Base-by-base conservation (phyloP, 2,797 vertebrate species). In the Acrossocheilus fasciatus region DNA sequence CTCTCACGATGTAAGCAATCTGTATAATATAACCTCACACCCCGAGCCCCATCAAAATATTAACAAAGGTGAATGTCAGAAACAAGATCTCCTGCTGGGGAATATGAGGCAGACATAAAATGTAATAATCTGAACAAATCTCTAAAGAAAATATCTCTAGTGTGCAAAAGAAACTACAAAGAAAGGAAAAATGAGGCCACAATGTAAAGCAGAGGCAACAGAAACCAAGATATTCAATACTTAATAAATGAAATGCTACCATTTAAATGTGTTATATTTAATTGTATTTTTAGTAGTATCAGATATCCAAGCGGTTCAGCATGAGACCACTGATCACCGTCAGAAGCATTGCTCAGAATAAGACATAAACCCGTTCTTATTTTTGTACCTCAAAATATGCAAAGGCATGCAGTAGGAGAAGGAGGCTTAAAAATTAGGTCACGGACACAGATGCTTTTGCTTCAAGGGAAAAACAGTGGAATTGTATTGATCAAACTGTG, bases 381-480 rank as follows among this genome's bases (percentile, higher is more conserved):
- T 72, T 72, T 57, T 70, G 17, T 75, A 50, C 59, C 75, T 68
- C 57, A 68, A 69, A 54, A 64, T 77, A 85, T 86, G 82, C 76
- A 54, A 84, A 83, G 45, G 26, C 81, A 84, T 62, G 18, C 26
- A 83, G 62, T 11, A 69, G 34, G 9, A 83, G 52, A 75, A 59
- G 64, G 47, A 52, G 72, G 54, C 62, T 72, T 82, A 23, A 72
- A 87, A 92, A 91, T 83, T 87, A 89, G 89, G 91, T 88, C 89
- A 89, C 36, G 9, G 81, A 74, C 72, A 87, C 82, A 68, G 73
- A 86, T 72, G 84, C 41, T 47, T 54, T 62, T 47, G 41, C 66
- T 62, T 72, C 9, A 72, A 36, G n/a, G 70, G 47, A 70, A 36
- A 11, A n/a, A 36, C 81, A 41, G n/a, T 23, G 45, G 50, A 52